Conservation (phyloP, 2,888 invertebrate species). For the Athrips mouffetella region DNA sequence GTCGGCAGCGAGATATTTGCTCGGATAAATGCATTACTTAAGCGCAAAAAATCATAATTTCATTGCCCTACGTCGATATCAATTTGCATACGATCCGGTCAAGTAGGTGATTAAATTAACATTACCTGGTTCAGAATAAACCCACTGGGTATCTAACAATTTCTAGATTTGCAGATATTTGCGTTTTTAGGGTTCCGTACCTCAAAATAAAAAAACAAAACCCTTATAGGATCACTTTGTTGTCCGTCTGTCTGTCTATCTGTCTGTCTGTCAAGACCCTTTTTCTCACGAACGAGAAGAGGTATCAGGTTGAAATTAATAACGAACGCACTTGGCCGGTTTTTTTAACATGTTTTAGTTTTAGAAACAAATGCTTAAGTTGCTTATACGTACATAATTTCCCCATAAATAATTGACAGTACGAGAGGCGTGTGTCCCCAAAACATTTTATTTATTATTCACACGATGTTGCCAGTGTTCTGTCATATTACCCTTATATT, state of each 20-base stretch:
- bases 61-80: slow-evolving; percentile 31
- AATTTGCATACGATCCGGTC: slow-evolving; percentile 45
- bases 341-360: slow-evolving; percentile 4
- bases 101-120: slow-evolving; percentile 42
- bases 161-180: too few relatives aligned
- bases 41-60: slow-evolving; percentile 43
- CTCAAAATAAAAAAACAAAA: too few relatives aligned
- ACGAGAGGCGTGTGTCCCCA: slow-evolving; percentile 52
- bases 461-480: slow-evolving; percentile 66
- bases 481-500: slow-evolving; percentile 74
- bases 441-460: slow-evolving; percentile 70
- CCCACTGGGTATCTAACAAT: too few relatives aligned
- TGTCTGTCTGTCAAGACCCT: too few relatives aligned
- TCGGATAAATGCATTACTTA: slow-evolving; percentile 44
- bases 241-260: too few relatives aligned
- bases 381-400: slow-evolving; percentile 64
- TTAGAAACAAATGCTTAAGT: slow-evolving; percentile 40
- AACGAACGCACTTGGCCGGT: too few relatives aligned
- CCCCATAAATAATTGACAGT: slow-evolving; percentile 71
- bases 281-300: too few relatives aligned
- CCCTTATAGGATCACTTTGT: too few relatives aligned
- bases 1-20: slow-evolving; percentile 41
- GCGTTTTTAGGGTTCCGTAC: too few relatives aligned
- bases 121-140: slow-evolving; percentile 8
- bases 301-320: too few relatives aligned